Conservation (phyloP, 2,797 vertebrate genomes). For the Rhinatrema bivittatum region DNA sequence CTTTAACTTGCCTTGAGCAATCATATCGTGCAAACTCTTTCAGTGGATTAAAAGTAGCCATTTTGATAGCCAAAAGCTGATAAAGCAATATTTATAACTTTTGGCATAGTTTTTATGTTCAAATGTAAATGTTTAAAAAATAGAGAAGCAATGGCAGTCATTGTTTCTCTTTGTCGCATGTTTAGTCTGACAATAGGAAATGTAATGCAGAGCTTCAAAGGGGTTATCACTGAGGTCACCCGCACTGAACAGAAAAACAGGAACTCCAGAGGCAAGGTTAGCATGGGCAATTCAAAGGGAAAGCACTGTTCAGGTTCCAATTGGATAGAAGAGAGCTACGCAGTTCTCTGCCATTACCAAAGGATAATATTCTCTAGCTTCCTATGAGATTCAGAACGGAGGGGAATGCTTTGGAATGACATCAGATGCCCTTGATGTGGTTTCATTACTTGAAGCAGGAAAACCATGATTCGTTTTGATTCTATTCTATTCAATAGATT, state of each 20-base stretch:
- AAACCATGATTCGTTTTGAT: background rate
- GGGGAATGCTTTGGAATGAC: background rate
- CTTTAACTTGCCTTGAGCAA: too few relatives aligned
- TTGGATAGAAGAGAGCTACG: background rate
- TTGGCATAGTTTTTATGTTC: too few relatives aligned
- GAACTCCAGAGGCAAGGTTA: background rate
- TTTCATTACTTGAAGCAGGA: constrained; percentile 5
- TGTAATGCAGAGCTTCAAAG: constrained; percentile 13
- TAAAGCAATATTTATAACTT: too few relatives aligned
- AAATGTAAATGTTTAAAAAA: too few relatives aligned
- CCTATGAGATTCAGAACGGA: constrained; percentile 6
- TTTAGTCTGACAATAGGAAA: too few relatives aligned
- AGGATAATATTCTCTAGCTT: constrained; percentile 1
- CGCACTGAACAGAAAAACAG: constrained; percentile 2
- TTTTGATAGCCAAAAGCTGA: too few relatives aligned
- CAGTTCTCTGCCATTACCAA: background rate
- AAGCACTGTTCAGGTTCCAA: constrained; percentile 7
- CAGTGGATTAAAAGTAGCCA: too few relatives aligned
- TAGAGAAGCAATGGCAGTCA: too few relatives aligned
- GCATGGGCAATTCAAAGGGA: background rate
- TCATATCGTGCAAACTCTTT: too few relatives aligned
- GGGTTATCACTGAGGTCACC: constrained; percentile 3
- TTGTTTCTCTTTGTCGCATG: too few relatives aligned
- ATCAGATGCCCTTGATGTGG: background rate
- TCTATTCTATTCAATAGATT: background rate